Evolutionary conservation across 2,797 vertebrate species (phyloP).

Genomic region (Tenualosa thibaudeaui): DNA sequence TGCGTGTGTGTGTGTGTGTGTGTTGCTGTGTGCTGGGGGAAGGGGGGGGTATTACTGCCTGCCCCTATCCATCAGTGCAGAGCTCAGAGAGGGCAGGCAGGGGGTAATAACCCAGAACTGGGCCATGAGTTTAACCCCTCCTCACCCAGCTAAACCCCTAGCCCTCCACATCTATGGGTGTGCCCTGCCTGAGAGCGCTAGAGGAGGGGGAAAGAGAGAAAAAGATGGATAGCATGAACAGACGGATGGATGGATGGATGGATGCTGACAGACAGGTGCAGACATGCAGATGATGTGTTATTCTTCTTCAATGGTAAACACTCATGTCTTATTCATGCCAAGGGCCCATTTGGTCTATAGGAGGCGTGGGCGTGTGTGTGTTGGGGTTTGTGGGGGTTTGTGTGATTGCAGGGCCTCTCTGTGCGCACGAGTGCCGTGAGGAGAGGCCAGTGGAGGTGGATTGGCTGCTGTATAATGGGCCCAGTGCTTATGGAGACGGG

Average conservation of each 20-base stretch:
- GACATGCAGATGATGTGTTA: background rate
- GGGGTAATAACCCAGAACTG: slow-evolving; percentile 33
- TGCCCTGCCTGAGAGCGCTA: background rate
- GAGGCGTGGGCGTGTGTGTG: background rate
- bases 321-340: slow-evolving; percentile 1
- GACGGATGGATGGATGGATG: slow-evolving; percentile 1
- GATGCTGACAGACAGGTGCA: slow-evolving; percentile 2
- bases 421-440: background rate
- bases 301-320: slow-evolving; percentile 6
- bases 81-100: slow-evolving; percentile 24
- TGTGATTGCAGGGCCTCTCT: background rate
- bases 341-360: background rate
- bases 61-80: slow-evolving; percentile 26
- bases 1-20: too few species aligned
- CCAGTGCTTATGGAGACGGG: background rate
- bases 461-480: background rate
- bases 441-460: background rate
- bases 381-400: background rate
- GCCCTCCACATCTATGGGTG: background rate
- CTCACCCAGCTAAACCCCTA: background rate
- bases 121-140: slow-evolving; percentile 37
- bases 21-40: background rate
- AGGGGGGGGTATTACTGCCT: slow-evolving; percentile 35
- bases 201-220: background rate
- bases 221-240: background rate